A percentile compares a stretch with the other conserved stretches of the same genome.
These are phyloP conservation scores for Trichechus manatus DNA, from an alignment of 2,113 vertebrate genomes.

Conservation along the genomic window DNA sequence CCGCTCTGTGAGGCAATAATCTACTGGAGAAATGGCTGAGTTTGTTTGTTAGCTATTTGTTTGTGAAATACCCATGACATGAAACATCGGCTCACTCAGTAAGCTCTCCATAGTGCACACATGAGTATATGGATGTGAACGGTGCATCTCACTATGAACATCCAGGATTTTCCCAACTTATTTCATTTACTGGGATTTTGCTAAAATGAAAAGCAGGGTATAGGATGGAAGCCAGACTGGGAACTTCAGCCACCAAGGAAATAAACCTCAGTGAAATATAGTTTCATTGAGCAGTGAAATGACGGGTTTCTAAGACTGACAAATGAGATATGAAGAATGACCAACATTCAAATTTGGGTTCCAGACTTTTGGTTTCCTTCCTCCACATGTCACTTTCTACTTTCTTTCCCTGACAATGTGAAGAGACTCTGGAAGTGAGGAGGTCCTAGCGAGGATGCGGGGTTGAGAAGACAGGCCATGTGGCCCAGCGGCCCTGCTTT, in stretches of 20 bases:
- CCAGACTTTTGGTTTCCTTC: not conserved
- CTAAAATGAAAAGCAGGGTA: not conserved
- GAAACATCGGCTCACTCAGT: not conserved
- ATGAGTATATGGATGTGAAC: not conserved
- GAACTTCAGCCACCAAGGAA: not conserved
- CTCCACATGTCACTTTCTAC: not conserved
- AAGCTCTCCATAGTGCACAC: not conserved
- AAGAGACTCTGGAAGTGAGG: not conserved
- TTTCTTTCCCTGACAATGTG: not conserved
- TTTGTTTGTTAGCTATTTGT: not conserved
- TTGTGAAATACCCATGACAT: not conserved
- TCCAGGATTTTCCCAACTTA: not conserved
- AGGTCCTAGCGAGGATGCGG: not conserved
- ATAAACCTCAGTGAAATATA: not conserved
- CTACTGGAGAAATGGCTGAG: not conserved
- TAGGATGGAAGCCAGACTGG: not conserved
- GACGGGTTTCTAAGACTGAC: not conserved
- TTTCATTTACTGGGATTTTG: not conserved
- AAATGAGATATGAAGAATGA: not conserved
- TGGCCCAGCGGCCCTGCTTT: not conserved
- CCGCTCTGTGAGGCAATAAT: not conserved
- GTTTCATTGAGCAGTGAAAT: not conserved
- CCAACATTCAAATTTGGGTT: not conserved
- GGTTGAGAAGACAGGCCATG: not conserved
- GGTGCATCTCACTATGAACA: not conserved